Conservation (phyloP, 2,888 invertebrate genomes). For the Cantharis flavilabris region DNA sequence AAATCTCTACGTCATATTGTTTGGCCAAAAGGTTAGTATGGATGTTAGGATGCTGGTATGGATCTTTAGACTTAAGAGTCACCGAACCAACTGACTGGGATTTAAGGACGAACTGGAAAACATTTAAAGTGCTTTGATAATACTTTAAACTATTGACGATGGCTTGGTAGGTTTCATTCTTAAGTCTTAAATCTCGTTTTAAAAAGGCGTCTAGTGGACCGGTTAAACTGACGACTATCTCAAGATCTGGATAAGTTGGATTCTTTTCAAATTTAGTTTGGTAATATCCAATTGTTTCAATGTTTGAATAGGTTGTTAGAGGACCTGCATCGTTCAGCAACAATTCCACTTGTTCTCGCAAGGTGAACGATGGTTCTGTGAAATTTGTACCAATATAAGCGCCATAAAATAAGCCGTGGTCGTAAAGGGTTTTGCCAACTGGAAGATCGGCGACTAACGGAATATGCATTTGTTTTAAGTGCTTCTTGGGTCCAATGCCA, state of each 20-base stretch:
- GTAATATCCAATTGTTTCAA: neutral
- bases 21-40: constrained; percentile 92
- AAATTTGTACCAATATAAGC: neutral
- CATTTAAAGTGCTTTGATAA: neutral
- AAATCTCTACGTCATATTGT: constrained; percentile 75
- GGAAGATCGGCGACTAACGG: constrained; percentile 75
- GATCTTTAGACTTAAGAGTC: constrained; percentile 78
- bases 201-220: neutral
- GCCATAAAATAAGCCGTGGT: constrained; percentile 60
- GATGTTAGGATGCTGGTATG: constrained; percentile 80
- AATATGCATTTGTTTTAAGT: constrained; percentile 72
- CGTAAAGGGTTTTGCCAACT: constrained; percentile 84
- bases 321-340: neutral
- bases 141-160: neutral
- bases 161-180: neutral
- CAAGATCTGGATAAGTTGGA: neutral
- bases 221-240: constrained; percentile 8
- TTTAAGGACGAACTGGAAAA: constrained; percentile 35
- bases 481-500: constrained; percentile 82
- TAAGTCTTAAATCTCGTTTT: neutral
- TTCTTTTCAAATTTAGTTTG: neutral
- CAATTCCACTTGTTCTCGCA: neutral
- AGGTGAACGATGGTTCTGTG: neutral
- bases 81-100: constrained; percentile 90
- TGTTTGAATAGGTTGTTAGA: neutral